Conservation (phyloP, 2,888 invertebrate genomes). For the Rhagonycha lutea region DNA sequence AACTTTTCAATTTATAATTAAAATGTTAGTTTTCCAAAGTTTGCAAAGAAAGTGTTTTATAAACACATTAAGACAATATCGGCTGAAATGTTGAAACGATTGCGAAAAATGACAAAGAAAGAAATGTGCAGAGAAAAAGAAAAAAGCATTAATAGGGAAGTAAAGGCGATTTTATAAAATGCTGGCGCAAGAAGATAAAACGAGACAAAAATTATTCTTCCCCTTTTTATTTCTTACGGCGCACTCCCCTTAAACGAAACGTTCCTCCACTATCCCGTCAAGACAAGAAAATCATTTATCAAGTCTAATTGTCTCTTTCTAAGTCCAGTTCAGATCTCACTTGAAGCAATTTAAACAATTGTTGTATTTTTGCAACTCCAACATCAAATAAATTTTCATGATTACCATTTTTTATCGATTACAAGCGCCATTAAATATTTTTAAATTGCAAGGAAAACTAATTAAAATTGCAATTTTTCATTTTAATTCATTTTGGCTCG, state of each 20-base stretch:
- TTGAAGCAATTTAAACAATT: conserved; percentile 27
- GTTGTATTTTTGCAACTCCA: conserved; percentile 21
- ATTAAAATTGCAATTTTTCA: conserved; percentile 25
- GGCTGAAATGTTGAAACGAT: conserved; percentile 7
- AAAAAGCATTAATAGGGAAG: conserved; percentile 35
- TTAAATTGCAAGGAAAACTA: conserved; percentile 9
- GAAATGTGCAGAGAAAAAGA: conserved; percentile 9
- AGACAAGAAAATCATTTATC: conserved; percentile 51
- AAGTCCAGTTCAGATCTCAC: conserved; percentile 41
- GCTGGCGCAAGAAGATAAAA: conserved; percentile 51
- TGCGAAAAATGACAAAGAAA: conserved; percentile 2
- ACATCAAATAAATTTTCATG: neutral
- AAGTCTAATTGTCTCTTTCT: conserved; percentile 52
- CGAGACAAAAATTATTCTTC: conserved; percentile 52
- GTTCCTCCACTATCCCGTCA: conserved; percentile 26
- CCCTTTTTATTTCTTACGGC: conserved; percentile 47
- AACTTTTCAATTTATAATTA: neutral
- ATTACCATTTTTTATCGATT: neutral
- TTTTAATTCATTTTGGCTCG: conserved; percentile 24
- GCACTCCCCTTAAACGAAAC: conserved; percentile 27
- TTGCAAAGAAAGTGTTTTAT: conserved; percentile 13
- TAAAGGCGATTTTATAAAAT: conserved; percentile 52
- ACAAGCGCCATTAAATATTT: neutral
- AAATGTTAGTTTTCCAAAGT: neutral
- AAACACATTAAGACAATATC: conserved; percentile 19